phyloP scores from a whole-genome alignment of 53 echinoderm and acorn worm species.

The Temnopleurus reevesii region DNA sequence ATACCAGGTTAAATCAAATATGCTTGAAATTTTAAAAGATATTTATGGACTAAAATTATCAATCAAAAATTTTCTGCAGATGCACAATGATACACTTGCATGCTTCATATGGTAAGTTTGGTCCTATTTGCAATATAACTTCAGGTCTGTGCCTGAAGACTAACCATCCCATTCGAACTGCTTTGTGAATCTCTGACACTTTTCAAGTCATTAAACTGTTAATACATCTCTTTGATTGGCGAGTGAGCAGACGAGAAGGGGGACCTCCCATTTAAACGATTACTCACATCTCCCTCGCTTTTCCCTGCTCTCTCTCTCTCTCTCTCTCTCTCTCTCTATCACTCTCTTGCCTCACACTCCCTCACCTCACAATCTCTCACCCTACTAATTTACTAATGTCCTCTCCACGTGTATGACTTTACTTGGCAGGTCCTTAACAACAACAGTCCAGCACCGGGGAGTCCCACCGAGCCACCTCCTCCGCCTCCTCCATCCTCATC shows the following conservation, averaged over 20 bases:
- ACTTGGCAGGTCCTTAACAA: conserved; percentile 10
- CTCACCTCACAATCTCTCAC: neutral
- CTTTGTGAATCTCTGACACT: neutral
- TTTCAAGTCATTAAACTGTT: neutral
- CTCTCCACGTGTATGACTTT: neutral
- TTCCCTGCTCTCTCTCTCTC: neutral
- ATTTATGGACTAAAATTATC: no score
- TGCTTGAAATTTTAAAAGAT: no score
- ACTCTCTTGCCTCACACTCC: neutral
- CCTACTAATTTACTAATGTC: neutral
- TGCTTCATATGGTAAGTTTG: no score
- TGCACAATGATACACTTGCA: no score
- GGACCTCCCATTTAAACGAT: neutral
- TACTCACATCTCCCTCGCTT: neutral
- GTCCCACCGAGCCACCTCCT: neutral
- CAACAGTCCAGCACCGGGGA: conserved; percentile 1
- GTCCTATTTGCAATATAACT: no score
- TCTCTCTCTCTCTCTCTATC: neutral
- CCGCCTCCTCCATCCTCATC: no score
- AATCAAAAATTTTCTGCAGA: no score
- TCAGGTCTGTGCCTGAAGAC: no score
- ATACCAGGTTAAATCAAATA: no score
- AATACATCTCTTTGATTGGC: neutral
- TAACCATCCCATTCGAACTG: no score
- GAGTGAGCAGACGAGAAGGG: neutral